Conservation (phyloP, 2,113 vertebrate genomes). For the Acrocephalus kingi region DNA sequence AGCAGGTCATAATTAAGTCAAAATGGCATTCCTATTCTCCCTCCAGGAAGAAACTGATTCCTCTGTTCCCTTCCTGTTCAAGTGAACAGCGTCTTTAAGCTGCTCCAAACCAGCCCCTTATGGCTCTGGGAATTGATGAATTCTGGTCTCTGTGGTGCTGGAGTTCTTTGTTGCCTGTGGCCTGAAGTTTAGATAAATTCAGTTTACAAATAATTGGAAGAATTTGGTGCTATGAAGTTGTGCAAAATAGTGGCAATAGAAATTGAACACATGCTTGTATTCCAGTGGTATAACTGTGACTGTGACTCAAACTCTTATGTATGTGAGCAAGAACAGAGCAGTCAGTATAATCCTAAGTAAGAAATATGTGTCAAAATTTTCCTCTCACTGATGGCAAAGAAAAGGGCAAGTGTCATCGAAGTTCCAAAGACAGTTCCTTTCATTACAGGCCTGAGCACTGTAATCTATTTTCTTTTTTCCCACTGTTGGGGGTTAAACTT, state of each 20-base stretch:
- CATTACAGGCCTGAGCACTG: background rate
- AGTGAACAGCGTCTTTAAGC: background rate
- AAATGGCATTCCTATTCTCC: background rate
- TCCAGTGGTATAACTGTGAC: background rate
- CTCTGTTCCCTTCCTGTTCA: background rate
- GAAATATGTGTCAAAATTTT: background rate
- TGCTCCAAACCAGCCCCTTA: background rate
- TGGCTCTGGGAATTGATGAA: background rate
- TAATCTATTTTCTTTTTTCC: background rate
- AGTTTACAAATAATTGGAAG: background rate
- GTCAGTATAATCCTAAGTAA: background rate
- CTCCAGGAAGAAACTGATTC: background rate
- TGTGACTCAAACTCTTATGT: background rate
- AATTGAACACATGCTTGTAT: background rate
- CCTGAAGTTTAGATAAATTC: background rate
- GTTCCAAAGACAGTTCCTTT: background rate
- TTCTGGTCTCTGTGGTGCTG: background rate
- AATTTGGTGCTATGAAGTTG: background rate
- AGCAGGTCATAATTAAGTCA: background rate
- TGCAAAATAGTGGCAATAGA: background rate
- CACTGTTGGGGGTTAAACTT: too few species aligned
- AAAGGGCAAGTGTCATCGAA: accelerated
- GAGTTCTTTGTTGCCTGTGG: background rate
- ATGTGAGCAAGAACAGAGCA: background rate
- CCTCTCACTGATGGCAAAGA: background rate